Base-by-base conservation (phyloP, 1,140 invertebrate species). In the Lepeophtheirus salmonis region DNA sequence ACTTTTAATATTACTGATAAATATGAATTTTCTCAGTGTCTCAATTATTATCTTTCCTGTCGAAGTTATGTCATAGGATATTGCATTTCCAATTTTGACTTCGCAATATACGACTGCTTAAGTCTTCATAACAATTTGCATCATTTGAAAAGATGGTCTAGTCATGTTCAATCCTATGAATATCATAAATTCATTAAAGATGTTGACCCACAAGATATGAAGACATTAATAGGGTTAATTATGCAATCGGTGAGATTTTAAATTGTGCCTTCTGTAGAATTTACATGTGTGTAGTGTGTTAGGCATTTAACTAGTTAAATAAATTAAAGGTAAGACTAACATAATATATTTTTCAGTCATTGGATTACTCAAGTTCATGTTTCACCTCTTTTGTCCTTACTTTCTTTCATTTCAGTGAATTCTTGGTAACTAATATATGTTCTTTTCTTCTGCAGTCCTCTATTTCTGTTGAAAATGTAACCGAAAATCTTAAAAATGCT, bases 21-120 rank as follows among this genome's bases (percentile, higher is more conserved):
- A n/a, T n/a, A 41, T 41, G 30, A 6, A 41, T n/a, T n/a, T 23
- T 20, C 52, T 54, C 30, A 50, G 48, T 16, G 18, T 50, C 22
- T 60, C 3, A 41, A 60, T 60, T 13, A n/a, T 1, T 60, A 41
- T 16, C 23, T 60, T n/a, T 18, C 23, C 14, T n/a, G 14, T 2
- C 2, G 57, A 60, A 60, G 57, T n/a, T 60, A 41, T 51, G 30
- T 60, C 23, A 20, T 13, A 2, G 18, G 18, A n/a, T 60, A 41
- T 60, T 17, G 20, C 20, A 21, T 60, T 12, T 50, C n/a, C 17
- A 26, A n/a, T 16, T 25, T 18, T 41, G 57, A 60, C 30, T 12
- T 23, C 13, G 26, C 21, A 13, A 18, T 52, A 2, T 21, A 3
- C 16, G 49, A 52, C n/a, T 51, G 14, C 57, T 16, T 18, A 18